These are phyloP conservation scores for Alaudala cheleensis DNA, from an alignment of 2,113 vertebrate genomes.

Conservation along the genomic window DNA sequence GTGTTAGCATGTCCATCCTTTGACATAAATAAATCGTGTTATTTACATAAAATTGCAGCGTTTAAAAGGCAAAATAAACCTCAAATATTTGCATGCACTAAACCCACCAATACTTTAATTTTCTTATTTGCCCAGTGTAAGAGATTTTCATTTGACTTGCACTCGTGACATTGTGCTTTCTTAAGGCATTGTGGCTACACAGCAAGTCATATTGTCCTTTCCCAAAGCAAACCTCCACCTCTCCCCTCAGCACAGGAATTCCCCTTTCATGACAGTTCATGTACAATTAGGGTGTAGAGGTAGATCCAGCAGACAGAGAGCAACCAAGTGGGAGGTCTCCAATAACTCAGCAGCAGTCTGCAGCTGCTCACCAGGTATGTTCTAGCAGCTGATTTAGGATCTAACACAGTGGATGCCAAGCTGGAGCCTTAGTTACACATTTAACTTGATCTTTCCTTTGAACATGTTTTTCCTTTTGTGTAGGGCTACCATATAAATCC, in stretches of 20 bases:
- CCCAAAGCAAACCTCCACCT: constrained; percentile 17
- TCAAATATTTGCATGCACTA: not conserved
- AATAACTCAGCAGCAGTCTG: constrained; percentile 1
- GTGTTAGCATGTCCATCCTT: not conserved
- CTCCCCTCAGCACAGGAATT: constrained; percentile 35
- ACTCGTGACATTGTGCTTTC: not conserved
- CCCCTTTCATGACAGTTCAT: constrained; percentile 45
- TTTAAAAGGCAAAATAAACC: not conserved
- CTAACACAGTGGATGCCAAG: not conserved
- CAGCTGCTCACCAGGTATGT: constrained; percentile 49
- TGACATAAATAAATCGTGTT: not conserved
- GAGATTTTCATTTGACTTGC: not conserved
- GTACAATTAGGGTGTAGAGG: not conserved
- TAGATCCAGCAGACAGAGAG: not conserved
- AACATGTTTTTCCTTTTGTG: not conserved
- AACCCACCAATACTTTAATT: not conserved
- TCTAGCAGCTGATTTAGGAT: constrained; percentile 30
- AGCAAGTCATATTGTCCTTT: not conserved
- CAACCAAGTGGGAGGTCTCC: constrained; percentile 55
- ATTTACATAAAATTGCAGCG: not conserved
- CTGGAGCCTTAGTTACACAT: not conserved
- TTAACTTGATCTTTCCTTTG: constrained; percentile 39
- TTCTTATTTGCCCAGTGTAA: not conserved
- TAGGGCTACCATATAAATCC: not conserved
- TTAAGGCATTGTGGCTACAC: not conserved